A percentile compares a stretch with the other conserved stretches of the same genome.
Conservation (phyloP, 2,888 invertebrate genomes). For the Pyralis farinalis region DNA sequence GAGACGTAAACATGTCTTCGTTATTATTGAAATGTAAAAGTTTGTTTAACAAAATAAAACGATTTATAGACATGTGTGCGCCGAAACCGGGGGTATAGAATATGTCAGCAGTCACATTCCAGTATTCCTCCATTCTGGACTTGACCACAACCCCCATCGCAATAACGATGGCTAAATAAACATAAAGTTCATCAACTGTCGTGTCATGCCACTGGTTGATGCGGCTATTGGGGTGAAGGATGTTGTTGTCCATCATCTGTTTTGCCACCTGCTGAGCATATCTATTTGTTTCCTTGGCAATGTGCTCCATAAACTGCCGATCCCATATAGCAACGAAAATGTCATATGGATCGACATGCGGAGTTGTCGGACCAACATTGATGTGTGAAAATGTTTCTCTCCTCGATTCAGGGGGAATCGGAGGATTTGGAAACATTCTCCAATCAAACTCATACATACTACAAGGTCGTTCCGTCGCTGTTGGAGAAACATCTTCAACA, state of each 20-base stretch:
- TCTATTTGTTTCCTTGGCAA: slow-evolving; percentile 22
- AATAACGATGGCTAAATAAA: slow-evolving; percentile 15
- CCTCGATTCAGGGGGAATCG: background rate
- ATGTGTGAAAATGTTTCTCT: slow-evolving; percentile 15
- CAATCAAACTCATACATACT: background rate
- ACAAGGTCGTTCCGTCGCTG: background rate
- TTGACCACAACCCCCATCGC: slow-evolving; percentile 19
- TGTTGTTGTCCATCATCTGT: slow-evolving; percentile 2
- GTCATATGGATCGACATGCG: slow-evolving; percentile 17
- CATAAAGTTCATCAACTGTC: slow-evolving; percentile 18
- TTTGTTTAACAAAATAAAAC: slow-evolving; percentile 12
- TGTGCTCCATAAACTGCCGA: slow-evolving; percentile 24
- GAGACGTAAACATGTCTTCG: background rate
- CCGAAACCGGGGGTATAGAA: slow-evolving; percentile 21
- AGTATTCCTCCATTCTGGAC: slow-evolving; percentile 22
- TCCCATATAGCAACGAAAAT: slow-evolving; percentile 30
- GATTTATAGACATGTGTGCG: slow-evolving; percentile 10
- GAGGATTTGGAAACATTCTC: background rate
- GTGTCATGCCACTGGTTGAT: slow-evolving; percentile 19
- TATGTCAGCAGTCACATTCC: slow-evolving; percentile 18
- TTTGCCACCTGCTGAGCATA: slow-evolving; percentile 28
- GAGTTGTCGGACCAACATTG: slow-evolving; percentile 20
- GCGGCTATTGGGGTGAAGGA: slow-evolving; percentile 12
- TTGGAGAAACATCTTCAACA: too few relatives aligned
- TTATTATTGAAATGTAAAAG: slow-evolving; percentile 20